Evolutionary conservation across 2,888 invertebrate species (phyloP).

Genomic region (Melolontha melolontha): DNA sequence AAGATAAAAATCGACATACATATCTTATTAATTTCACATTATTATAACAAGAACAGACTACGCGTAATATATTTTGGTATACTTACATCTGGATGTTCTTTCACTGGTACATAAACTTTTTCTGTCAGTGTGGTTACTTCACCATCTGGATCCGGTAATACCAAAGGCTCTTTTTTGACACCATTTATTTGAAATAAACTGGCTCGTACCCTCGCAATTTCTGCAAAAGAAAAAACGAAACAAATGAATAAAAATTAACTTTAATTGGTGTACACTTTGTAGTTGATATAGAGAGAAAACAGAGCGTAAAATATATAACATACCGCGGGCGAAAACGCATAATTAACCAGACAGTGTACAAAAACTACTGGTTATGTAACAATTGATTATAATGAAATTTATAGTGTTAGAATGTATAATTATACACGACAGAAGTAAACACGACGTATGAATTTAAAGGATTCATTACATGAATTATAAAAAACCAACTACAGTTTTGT

Average conservation of each 20-base stretch:
- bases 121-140: conserved; percentile 94
- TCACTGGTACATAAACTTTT: conserved; percentile 99
- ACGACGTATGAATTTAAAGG: no score
- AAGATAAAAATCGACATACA: no score
- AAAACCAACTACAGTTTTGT: no score
- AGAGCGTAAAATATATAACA: not conserved
- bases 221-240: conserved; percentile 74
- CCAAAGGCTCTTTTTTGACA: conserved; percentile 91
- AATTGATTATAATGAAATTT: no score
- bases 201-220: conserved; percentile 97
- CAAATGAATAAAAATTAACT: conserved; percentile 16
- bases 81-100: conserved; percentile 99
- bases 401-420: no score
- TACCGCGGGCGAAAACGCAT: not conserved
- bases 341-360: not conserved
- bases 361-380: not conserved
- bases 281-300: not conserved
- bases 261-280: not conserved
- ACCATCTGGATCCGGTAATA: conserved; percentile 92
- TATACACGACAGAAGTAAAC: no score
- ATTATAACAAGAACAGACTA: not conserved
- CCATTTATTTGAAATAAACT: conserved; percentile 99
- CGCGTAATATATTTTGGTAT: not conserved
- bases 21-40: no score
- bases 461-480: no score